A percentile compares a stretch with the other conserved stretches of the same genome.
These are phyloP conservation scores for Idaea dimidiata DNA, from an alignment of 2,888 invertebrate species.

Conservation along the genomic window DNA sequence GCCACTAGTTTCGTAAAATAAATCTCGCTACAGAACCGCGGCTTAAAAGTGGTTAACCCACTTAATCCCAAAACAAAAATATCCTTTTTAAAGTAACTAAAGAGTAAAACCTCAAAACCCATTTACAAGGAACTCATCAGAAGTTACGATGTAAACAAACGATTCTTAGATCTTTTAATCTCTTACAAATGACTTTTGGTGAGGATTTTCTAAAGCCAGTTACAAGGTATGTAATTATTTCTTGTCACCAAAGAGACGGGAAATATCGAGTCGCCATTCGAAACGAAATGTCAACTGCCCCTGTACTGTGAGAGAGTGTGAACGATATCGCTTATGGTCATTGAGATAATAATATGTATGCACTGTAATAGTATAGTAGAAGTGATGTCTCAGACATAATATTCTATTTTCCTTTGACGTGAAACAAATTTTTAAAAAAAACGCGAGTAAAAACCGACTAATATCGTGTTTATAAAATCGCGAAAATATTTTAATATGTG, in stretches of 20 bases:
- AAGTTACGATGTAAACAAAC: background rate
- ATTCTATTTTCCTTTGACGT: too few relatives aligned
- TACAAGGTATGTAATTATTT: conserved; percentile 22
- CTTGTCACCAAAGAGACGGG: conserved; percentile 16
- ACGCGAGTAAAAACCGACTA: too few relatives aligned
- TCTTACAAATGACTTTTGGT: conserved; percentile 7
- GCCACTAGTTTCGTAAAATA: too few relatives aligned
- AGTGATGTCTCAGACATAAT: too few relatives aligned
- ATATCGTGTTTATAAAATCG: too few relatives aligned
- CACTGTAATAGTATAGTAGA: too few relatives aligned
- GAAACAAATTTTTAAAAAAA: too few relatives aligned
- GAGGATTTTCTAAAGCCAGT: conserved; percentile 12
- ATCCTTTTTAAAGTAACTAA: background rate
- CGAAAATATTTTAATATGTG: too few relatives aligned
- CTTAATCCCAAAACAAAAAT: background rate
- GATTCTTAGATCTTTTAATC: conserved; percentile 2
- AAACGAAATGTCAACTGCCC: conserved; percentile 20
- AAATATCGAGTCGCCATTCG: conserved; percentile 25
- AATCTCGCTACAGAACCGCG: too few relatives aligned
- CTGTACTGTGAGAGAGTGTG: conserved; percentile 10
- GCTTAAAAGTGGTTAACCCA: background rate
- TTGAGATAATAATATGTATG: too few relatives aligned
- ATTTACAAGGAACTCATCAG: background rate
- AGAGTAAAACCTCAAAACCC: background rate
- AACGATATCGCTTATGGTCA: background rate